Evolutionary conservation across 2,797 vertebrate genomes (phyloP), one percentile per base, ranked within the genome.

Genomic region (Onychomys leucogaster): DNA sequence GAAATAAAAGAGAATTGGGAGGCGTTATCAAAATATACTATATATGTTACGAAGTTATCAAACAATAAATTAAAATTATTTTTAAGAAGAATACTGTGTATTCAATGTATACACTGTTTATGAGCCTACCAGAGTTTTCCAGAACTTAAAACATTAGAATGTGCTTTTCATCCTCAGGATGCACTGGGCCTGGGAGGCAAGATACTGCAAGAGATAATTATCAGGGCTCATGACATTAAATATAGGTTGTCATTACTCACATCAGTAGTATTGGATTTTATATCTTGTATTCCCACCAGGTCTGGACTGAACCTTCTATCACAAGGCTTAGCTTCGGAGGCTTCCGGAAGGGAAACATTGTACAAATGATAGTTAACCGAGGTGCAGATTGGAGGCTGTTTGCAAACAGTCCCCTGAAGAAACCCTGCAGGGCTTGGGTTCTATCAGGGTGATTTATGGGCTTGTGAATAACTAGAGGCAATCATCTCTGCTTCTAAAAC

Each of bases 91-190:
- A 43, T 43, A 55, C 23, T n/a, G 25, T 80, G 16, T n/a, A 67
- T 34, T 67, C 32, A 29, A 2, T 29, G n/a, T 61, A 14, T 41
- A 27, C 4, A 84, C 21, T 65, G 93, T 65, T 92, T 86, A 81
- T 14, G 32, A 87, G 49, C 65, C 87, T 46, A 69, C 46, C 59
- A 88, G 37, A 49, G 43, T 96, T 90, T 88, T 37, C 5, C 86
- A 32, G 94, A 14, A 32, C 49, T 94, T 92, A 55, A 69, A 55
- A 90, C 87, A 96, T 86, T 84, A 96, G 86, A 81, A 76, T 76
- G 73, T 96, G 90, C 94, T 97, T 91, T 96, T 97, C 55, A 83
- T 94, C 71, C 63, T 83, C 55, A 84, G 81, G 75, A 93, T 88
- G 89, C 17, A n/a, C 6, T 41, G 61, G 43, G 12, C 6, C 65